A percentile compares a stretch with the other conserved stretches of the same genome.
Evolutionary conservation across 92 coral and sea anemone species (phyloP).

Genomic region (Palythoa heliodiscus): DNA sequence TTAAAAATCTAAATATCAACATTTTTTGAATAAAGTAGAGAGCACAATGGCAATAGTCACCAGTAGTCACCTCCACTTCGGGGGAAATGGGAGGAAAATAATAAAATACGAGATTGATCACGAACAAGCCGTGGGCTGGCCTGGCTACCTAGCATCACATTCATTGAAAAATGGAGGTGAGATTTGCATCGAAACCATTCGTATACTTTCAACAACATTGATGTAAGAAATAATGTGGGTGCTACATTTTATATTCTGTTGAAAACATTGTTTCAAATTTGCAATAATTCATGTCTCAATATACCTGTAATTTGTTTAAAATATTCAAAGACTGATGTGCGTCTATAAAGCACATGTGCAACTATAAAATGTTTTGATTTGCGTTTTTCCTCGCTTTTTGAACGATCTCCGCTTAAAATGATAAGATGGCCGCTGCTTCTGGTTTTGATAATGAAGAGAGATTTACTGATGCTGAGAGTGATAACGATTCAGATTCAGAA

Average conservation of each 20-base stretch:
- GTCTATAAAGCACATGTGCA: not conserved
- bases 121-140: not conserved
- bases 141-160: slow-evolving; percentile 17
- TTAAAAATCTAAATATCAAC: too few relatives aligned
- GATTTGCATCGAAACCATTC: not conserved
- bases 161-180: slow-evolving; percentile 1
- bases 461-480: slow-evolving; percentile 12
- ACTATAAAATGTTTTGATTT: not conserved
- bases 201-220: not conserved
- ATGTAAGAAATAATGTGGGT: too few relatives aligned
- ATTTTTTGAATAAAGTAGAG: too few relatives aligned
- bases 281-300: not conserved
- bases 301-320: not conserved
- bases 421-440: slow-evolving; percentile 20
- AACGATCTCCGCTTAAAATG: not conserved
- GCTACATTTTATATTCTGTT: not conserved
- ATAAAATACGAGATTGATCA: too few relatives aligned
- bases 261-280: too few relatives aligned
- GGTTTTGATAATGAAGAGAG: not conserved
- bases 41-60: too few relatives aligned
- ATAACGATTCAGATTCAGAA: not conserved
- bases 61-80: too few relatives aligned
- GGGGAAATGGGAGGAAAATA: too few relatives aligned
- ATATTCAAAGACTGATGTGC: not conserved
- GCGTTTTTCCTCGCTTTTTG: not conserved